phyloP scores from a whole-genome alignment of 2,888 invertebrate species.

The Metalampra italica region DNA sequence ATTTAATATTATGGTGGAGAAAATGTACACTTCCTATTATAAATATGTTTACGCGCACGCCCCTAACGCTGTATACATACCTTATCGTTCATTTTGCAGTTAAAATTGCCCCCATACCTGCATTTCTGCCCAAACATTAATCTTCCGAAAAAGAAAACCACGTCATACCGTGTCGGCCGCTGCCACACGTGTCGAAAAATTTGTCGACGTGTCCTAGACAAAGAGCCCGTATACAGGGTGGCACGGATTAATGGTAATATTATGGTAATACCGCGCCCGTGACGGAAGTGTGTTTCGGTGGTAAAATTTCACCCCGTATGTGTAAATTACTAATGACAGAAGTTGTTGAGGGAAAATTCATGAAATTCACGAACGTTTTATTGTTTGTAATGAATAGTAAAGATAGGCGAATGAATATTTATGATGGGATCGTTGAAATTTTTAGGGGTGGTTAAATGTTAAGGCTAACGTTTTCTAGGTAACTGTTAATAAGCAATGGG shows the following conservation, averaged over 20 bases:
- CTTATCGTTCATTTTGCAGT: background rate
- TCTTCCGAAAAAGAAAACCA: constrained; percentile 5
- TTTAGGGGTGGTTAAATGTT: no score
- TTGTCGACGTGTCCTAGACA: constrained; percentile 8
- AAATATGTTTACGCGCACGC: no score
- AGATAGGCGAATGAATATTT: background rate
- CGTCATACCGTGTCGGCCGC: constrained; percentile 2
- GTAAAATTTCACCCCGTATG: constrained; percentile 4
- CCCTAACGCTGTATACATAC: no score
- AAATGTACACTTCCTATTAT: no score
- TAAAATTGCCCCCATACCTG: no score
- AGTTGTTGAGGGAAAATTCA: background rate
- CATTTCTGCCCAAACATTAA: constrained; percentile 4
- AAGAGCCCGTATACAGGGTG: background rate
- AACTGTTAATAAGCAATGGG: no score
- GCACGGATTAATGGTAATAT: constrained; percentile 10
- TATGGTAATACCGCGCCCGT: constrained; percentile 6
- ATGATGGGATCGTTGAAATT: background rate
- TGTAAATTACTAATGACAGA: constrained; percentile 3
- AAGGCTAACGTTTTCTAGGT: no score
- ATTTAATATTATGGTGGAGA: no score
- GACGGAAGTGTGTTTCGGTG: constrained; percentile 5
- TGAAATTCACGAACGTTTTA: background rate
- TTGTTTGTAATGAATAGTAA: background rate
- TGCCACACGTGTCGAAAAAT: constrained; percentile 9